Conservation (phyloP, 2,797 vertebrate species). For the Coluber constrictor region DNA sequence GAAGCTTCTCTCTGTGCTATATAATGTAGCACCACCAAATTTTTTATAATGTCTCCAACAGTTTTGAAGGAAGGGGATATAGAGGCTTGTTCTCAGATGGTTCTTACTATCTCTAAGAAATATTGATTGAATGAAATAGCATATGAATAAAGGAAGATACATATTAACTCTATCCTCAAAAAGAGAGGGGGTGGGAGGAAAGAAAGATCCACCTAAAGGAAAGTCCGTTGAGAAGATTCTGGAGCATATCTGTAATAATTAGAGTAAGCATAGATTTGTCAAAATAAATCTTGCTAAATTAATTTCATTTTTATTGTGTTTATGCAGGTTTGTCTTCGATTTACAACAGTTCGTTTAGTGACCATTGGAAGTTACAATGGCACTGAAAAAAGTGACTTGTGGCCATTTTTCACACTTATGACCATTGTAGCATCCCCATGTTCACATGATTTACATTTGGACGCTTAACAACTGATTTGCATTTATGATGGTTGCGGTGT, state of each 20-base stretch:
- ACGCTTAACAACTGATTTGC: not conserved
- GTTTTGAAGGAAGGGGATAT: not conserved
- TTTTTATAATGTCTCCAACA: not conserved
- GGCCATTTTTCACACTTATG: not conserved
- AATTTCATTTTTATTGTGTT: not conserved
- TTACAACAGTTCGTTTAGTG: not conserved
- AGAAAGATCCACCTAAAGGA: not conserved
- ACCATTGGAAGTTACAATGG: not conserved
- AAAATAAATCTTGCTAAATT: not conserved
- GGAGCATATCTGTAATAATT: not conserved
- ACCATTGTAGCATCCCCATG: not conserved
- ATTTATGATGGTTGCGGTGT: not conserved
- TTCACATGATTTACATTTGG: not conserved
- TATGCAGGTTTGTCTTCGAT: not conserved
- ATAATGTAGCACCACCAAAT: not conserved
- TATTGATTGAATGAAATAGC: not conserved
- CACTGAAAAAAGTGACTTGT: not conserved
- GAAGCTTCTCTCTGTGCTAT: not conserved
- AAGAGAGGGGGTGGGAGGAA: not conserved
- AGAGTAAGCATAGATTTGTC: not conserved
- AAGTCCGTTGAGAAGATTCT: not conserved
- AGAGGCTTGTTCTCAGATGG: not conserved
- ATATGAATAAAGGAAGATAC: not conserved
- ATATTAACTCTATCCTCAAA: not conserved
- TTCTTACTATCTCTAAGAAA: not conserved